These are phyloP conservation scores for Amiota mariae DNA, from an alignment of 2,888 invertebrate species.

Conservation along the genomic window DNA sequence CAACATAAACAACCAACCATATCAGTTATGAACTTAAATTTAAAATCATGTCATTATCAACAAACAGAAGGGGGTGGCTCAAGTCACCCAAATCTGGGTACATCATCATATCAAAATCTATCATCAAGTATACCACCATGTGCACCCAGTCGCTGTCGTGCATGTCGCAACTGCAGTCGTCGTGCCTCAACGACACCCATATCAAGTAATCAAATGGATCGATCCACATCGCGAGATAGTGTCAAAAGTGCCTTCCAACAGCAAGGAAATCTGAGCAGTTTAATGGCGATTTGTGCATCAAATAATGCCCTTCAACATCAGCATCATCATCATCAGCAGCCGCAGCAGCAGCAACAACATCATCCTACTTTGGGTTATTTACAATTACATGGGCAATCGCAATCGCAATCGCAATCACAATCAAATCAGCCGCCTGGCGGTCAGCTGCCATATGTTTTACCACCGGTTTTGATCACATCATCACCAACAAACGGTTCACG, in stretches of 20 bases:
- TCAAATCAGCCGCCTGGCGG: slow-evolving; percentile 55
- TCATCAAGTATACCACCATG: slow-evolving; percentile 74
- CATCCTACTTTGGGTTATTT: slow-evolving; percentile 72
- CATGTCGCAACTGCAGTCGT: slow-evolving; percentile 82
- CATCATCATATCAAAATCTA: slow-evolving; percentile 75
- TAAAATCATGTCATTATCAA: slow-evolving; percentile 51
- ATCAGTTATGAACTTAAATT: slow-evolving; percentile 74
- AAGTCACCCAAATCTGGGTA: slow-evolving; percentile 60
- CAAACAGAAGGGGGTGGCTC: slow-evolving; percentile 32
- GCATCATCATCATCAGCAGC: slow-evolving; percentile 59
- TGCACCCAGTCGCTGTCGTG: slow-evolving; percentile 77
- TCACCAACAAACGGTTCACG: slow-evolving; percentile 80
- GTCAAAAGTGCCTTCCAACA: slow-evolving; percentile 81
- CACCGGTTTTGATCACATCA: slow-evolving; percentile 83
- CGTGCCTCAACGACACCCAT: slow-evolving; percentile 87
- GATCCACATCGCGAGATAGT: slow-evolving; percentile 89
- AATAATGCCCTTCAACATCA: slow-evolving; percentile 60
- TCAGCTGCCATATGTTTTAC: slow-evolving; percentile 71
- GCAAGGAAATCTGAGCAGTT: slow-evolving; percentile 64
- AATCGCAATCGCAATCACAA: slow-evolving; percentile 57
- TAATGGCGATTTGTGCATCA: slow-evolving; percentile 64
- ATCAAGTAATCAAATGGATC: slow-evolving; percentile 83
- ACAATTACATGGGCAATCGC: slow-evolving; percentile 52
- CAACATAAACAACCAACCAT: slow-evolving; percentile 75
- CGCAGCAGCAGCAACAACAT: slow-evolving; percentile 70